phyloP scores from a whole-genome alignment of 2,113 vertebrate genomes.

The Onychorhynchus coronatus region DNA sequence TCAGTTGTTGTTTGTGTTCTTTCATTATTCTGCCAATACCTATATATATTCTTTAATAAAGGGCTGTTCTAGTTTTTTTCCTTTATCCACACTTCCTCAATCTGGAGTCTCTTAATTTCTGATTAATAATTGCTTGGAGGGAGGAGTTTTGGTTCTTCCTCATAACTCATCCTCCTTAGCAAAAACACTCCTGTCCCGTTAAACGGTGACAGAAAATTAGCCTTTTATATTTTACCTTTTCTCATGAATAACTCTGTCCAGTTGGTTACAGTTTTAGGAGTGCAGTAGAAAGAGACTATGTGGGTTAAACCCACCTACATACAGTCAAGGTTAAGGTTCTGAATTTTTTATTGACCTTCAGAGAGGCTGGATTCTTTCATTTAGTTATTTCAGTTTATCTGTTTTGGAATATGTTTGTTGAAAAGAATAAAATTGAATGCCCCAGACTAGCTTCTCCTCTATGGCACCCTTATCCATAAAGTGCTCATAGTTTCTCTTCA shows the following conservation, averaged over 20 bases:
- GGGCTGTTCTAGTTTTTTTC: too few species aligned
- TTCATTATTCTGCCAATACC: too few species aligned
- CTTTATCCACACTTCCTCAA: too few species aligned
- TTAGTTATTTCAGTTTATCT: not conserved
- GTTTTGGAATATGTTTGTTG: not conserved
- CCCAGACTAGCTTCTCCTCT: not conserved
- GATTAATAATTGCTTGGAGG: too few species aligned
- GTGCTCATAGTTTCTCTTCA: not conserved
- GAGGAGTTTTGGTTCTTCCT: too few species aligned
- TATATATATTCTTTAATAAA: too few species aligned
- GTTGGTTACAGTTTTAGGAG: not conserved
- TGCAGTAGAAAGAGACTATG: rapidly evolving
- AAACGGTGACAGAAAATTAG: too few species aligned
- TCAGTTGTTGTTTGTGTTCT: too few species aligned
- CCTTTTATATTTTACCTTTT: not conserved
- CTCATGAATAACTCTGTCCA: not conserved
- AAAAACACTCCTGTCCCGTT: too few species aligned
- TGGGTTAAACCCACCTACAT: not conserved
- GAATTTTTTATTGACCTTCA: not conserved
- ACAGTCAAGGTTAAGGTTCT: not conserved
- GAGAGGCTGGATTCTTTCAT: not conserved
- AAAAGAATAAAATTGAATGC: not conserved
- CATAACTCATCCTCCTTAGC: too few species aligned
- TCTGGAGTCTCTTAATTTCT: too few species aligned
- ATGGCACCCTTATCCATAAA: not conserved